phyloP scores from a whole-genome alignment of 2,797 vertebrate genomes.

The Propithecus deckenii region DNA sequence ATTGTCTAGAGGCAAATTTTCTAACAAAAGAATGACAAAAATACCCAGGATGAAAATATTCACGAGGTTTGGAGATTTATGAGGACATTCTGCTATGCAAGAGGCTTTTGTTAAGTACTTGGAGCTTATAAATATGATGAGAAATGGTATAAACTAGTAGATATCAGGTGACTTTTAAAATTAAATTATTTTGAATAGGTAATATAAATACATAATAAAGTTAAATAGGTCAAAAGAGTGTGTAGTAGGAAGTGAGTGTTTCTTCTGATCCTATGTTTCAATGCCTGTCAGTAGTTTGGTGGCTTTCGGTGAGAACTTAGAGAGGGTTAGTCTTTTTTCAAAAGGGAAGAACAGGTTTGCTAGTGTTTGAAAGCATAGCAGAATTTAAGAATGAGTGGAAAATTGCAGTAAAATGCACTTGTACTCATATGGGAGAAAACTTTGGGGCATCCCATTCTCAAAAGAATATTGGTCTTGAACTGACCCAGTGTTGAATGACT shows the following conservation, averaged over 20 bases:
- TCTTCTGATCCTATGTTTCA: neutral
- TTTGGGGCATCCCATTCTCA: neutral
- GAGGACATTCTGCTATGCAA: neutral
- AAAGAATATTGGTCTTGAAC: neutral
- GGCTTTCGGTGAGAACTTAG: neutral
- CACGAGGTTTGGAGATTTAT: slow-evolving; percentile 22
- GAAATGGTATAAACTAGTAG: neutral
- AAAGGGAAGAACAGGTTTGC: neutral
- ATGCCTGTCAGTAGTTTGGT: neutral
- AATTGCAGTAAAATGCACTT: neutral
- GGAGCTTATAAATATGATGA: neutral
- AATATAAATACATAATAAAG: neutral
- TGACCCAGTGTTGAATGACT: neutral
- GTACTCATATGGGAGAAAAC: neutral
- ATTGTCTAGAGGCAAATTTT: slow-evolving; percentile 50
- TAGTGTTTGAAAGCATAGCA: neutral
- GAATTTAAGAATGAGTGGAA: slow-evolving; percentile 12
- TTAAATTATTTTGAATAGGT: neutral
- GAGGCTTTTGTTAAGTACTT: neutral
- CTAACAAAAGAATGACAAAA: slow-evolving; percentile 34
- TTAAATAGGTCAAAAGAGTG: neutral
- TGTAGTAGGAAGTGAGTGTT: neutral
- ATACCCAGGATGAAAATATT: slow-evolving; percentile 29
- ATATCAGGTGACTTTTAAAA: neutral
- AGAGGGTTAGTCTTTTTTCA: neutral